These are phyloP conservation scores for Staurois parvus DNA, from an alignment of 2,797 vertebrate genomes.

Conservation along the genomic window DNA sequence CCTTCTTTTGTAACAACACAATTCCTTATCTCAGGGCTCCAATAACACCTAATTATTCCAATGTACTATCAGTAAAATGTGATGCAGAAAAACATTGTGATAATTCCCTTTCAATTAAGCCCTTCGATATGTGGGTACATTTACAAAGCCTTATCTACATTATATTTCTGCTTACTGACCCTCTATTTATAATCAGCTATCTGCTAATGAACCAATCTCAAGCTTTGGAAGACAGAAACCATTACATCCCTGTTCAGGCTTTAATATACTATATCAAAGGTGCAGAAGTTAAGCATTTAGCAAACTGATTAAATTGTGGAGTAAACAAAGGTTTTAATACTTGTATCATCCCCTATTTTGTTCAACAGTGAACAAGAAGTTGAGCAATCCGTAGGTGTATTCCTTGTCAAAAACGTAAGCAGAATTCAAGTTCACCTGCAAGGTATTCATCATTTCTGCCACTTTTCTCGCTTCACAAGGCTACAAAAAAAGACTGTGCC, in stretches of 20 bases:
- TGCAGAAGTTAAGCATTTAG: not conserved
- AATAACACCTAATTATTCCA: conserved; percentile 57
- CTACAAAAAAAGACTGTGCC: no score
- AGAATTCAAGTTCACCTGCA: no score
- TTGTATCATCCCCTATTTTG: not conserved
- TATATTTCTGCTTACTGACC: conserved; percentile 32
- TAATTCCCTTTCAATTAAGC: conserved; percentile 56
- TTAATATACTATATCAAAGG: conserved; percentile 37
- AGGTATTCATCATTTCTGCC: no score
- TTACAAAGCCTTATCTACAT: conserved; percentile 53
- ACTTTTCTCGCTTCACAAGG: no score
- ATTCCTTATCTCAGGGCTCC: conserved; percentile 32
- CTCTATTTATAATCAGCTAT: conserved; percentile 25
- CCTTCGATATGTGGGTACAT: conserved; percentile 35
- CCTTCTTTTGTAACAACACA: conserved; percentile 45
- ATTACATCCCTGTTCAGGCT: not conserved
- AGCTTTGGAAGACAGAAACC: conserved; percentile 2
- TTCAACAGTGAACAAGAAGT: not conserved
- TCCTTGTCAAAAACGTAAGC: not conserved
- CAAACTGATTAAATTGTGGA: conserved; percentile 15
- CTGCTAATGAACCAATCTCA: conserved; percentile 48
- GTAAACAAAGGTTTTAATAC: not conserved
- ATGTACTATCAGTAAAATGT: conserved; percentile 44
- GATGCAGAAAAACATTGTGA: conserved; percentile 31
- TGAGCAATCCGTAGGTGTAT: not conserved